These are phyloP conservation scores for Diaperis boleti DNA, from an alignment of 2,888 invertebrate species.

Conservation along the genomic window DNA sequence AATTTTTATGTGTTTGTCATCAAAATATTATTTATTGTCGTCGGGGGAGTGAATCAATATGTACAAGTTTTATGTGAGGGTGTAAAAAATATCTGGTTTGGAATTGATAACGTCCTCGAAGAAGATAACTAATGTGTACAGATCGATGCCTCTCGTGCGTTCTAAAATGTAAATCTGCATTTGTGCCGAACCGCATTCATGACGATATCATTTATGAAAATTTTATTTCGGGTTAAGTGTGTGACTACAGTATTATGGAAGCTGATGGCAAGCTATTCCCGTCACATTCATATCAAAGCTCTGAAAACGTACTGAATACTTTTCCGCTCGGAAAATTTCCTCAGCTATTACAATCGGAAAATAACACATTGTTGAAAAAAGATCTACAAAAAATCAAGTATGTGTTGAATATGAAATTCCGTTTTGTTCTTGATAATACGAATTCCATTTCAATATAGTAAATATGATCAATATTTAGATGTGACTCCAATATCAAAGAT, in stretches of 20 bases:
- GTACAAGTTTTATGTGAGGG: conserved; percentile 19
- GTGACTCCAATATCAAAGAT: conserved; percentile 38
- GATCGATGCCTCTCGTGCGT: conserved; percentile 34
- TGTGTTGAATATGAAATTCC: conserved; percentile 39
- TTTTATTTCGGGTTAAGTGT: conserved; percentile 44
- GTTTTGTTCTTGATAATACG: conserved; percentile 36
- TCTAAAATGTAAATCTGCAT: conserved; percentile 39
- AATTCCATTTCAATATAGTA: conserved; percentile 36
- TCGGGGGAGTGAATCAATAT: conserved; percentile 29
- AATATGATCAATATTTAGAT: conserved; percentile 41
- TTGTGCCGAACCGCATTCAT: conserved; percentile 39
- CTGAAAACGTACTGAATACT: conserved; percentile 39
- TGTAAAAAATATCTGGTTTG: conserved; percentile 24
- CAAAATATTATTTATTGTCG: conserved; percentile 34
- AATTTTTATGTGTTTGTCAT: conserved; percentile 42
- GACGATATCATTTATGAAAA: conserved; percentile 40
- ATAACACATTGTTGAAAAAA: conserved; percentile 39
- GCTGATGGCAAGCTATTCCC: conserved; percentile 41
- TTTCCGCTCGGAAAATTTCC: conserved; percentile 40
- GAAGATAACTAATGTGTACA: too few relatives aligned
- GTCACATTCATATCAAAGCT: conserved; percentile 43
- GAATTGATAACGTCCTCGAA: background rate
- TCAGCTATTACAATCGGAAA: conserved; percentile 39
- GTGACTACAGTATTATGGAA: conserved; percentile 41
- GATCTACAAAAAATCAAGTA: conserved; percentile 32